A percentile compares a stretch with the other conserved stretches of the same genome.
Conservation (phyloP, 2,797 vertebrate species). For the Pseudomugil tenellus region DNA sequence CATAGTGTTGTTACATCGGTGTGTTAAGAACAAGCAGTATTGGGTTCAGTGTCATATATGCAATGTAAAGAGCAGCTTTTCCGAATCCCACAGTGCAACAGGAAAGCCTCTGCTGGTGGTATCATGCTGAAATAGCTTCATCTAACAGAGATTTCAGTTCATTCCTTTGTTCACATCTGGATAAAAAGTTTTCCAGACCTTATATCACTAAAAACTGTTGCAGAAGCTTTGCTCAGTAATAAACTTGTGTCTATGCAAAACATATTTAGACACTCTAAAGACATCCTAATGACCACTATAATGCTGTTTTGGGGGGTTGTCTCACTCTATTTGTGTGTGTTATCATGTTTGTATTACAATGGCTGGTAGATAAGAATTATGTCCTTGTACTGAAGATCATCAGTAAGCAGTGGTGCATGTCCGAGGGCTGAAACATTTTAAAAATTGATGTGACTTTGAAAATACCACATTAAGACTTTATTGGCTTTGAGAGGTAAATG, state of each 20-base stretch:
- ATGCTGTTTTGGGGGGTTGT: background rate
- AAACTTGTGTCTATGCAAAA: constrained; percentile 3
- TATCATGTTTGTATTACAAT: constrained; percentile 32
- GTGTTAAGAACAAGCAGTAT: constrained; percentile 43
- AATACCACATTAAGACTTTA: constrained; percentile 73
- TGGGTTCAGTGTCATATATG: constrained; percentile 31
- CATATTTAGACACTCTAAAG: constrained; percentile 7
- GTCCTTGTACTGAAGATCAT: constrained; percentile 70
- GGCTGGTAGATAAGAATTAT: constrained; percentile 37
- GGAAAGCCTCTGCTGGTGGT: constrained; percentile 33
- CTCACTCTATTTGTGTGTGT: constrained; percentile 19
- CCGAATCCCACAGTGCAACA: constrained; percentile 12
- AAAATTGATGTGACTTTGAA: constrained; percentile 80
- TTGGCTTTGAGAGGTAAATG: constrained; percentile 76
- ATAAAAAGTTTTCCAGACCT: constrained; percentile 8
- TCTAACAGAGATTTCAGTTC: constrained; percentile 42
- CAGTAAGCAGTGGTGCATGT: constrained; percentile 68
- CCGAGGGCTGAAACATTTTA: constrained; percentile 73
- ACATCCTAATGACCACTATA: constrained; percentile 5
- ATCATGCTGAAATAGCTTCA: constrained; percentile 52
- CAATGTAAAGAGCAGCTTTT: constrained; percentile 40
- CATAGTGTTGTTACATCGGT: constrained; percentile 54
- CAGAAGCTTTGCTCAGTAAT: background rate
- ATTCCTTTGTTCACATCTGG: constrained; percentile 44
- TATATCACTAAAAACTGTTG: background rate